Evolutionary conservation across 2,113 vertebrate species (phyloP), one percentile per base, ranked within the genome.

Genomic region (Rhinolophus ferrumequinum): DNA sequence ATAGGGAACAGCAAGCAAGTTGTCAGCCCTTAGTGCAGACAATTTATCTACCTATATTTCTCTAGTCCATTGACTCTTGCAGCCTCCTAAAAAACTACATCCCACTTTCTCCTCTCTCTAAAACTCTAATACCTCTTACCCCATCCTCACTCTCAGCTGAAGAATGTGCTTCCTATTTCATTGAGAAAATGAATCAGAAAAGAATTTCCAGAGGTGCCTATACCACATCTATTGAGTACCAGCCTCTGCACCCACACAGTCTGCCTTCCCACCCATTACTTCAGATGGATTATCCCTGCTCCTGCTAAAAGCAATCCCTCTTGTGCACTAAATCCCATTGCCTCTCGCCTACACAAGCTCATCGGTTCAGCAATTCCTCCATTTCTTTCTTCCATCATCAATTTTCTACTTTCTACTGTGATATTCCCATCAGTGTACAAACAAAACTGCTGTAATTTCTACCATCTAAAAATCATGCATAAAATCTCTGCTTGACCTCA

Each of bases 401-500:
- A 33, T 90, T 87, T 93, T 70, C 81, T 79, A 5, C 64, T 84
- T 69, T 33, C 33, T 24, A 67, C 41, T 47, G 15, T 92, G 72
- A 92, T 72, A 85, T 54, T 56, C 89, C 64, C 14, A 85, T 52
- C 38, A 85, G 41, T 30, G 14, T 62, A 75, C 24, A 93, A 86
- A 95, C 30, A 94, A 94, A 85, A 85, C 58, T 79, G 19, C 54
- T 76, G 5, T 44, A 67, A 88, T 66, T 73, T 88, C 76, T 52
- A 44, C 12, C 47, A 52, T 54, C 56, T 84, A 54, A 79, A 88
- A 72, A 22, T 14, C 13, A 83, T 58, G 30, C 41, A 82, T 16
- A 85, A 72, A 81, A 3, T n/a, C 33, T 77, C 33, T 84, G 30
- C 19, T 52, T 35, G 88, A 88, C 70, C 72, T 88, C 33, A 72